Evolutionary conservation across 2,888 invertebrate genomes (phyloP).

Genomic region (Andricus quercusramuli): DNA sequence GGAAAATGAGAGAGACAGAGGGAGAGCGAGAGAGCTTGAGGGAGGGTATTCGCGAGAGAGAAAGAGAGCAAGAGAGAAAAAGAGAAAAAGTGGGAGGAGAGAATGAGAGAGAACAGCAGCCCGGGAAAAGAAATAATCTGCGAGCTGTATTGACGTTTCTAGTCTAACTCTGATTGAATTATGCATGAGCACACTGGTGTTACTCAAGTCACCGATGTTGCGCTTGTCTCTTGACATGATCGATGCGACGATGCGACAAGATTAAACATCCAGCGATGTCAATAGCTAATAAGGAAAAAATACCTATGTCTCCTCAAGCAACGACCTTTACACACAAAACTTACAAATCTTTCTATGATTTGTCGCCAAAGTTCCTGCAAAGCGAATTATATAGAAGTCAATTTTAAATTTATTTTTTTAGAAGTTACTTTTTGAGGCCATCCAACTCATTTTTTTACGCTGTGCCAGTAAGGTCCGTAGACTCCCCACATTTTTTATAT

Average conservation of each 20-base stretch:
- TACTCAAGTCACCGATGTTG: constrained; percentile 65
- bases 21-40: constrained; percentile 46
- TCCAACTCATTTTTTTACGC: too few relatives aligned
- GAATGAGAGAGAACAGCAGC: constrained; percentile 60
- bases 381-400: too few relatives aligned
- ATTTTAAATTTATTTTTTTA: too few relatives aligned
- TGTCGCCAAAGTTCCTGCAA: too few relatives aligned
- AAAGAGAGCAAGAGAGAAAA: constrained; percentile 15
- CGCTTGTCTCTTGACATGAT: constrained; percentile 50
- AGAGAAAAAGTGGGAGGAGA: constrained; percentile 38
- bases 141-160: constrained; percentile 79
- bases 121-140: constrained; percentile 79
- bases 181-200: constrained; percentile 78
- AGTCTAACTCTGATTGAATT: constrained; percentile 79
- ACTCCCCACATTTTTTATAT: too few relatives aligned
- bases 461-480: too few relatives aligned
- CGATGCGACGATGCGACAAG: constrained; percentile 25
- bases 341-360: not conserved
- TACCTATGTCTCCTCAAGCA: not conserved
- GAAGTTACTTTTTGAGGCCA: too few relatives aligned
- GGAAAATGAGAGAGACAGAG: constrained; percentile 55
- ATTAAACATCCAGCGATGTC: constrained; percentile 20
- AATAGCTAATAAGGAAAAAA: constrained; percentile 11
- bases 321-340: not conserved
- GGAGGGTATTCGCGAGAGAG: constrained; percentile 36